Evolutionary conservation across 2,113 vertebrate genomes (phyloP), one percentile per base, ranked within the genome.

Genomic region (Petromus typicus): DNA sequence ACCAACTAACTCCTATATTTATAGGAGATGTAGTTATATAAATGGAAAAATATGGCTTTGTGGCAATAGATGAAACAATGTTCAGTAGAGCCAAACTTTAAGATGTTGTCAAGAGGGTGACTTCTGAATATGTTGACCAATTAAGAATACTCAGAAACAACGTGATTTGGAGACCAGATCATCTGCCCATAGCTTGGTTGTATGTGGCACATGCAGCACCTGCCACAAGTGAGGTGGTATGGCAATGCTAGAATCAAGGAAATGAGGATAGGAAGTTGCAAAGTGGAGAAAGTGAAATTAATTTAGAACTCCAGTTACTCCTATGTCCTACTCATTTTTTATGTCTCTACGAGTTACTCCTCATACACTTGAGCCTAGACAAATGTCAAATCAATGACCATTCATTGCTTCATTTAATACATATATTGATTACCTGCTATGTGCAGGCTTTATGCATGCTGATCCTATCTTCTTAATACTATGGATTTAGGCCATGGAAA

Each of bases 391-490:
- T 83, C 80, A 81, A 67, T 57, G 80, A 25, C 63, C 37, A 17
- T 86, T 81, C 64, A 20, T 25, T 59, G 30, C 82, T 92, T 93
- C 57, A 66, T 92, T 92, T 37, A 73, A 37, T 79, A 59, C 30
- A 30, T n/a, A 37, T 51, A 32, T n/a, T 20, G 79, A 75, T 90
- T 57, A 27, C 40, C 37, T 67, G 32, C 34, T 64, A 2, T 5
- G 14, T n/a, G 63, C 57, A 80, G 59, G 17, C 84, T 66, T 76
- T 86, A 20, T n/a, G 45, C 64, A 51, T 40, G 75, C 54, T 64
- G 56, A 78, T 34, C 25, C n/a, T 85, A 30, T 73, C 48, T 89
- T 95, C 40, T 78, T 85, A 91, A 83, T 4, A 57, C 61, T 10
- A 78, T 23, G 59, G 25, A 73, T 92, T 93, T 82, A 79, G 40